These are phyloP conservation scores for Cacoxenus indagator DNA, from an alignment of 2,888 invertebrate species.

Conservation along the genomic window DNA sequence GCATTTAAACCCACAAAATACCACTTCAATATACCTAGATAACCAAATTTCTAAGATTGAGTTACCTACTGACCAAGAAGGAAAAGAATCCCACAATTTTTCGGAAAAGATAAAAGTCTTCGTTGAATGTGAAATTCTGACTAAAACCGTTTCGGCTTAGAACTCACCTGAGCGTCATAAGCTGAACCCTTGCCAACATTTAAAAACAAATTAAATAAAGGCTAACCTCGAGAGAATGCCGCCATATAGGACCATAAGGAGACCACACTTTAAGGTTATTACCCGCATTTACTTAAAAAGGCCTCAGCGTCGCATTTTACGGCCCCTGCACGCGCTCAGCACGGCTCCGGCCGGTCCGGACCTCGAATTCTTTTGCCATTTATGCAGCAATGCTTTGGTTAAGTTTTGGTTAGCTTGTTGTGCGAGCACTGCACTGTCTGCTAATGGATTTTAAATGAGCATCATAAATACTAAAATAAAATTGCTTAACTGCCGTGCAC, in stretches of 20 bases:
- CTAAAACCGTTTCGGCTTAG: background rate
- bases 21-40: too few species aligned
- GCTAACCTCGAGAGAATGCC: constrained; percentile 7
- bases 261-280: constrained; percentile 9
- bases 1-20: too few species aligned
- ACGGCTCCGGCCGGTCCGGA: background rate
- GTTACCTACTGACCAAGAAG: too few species aligned
- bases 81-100: too few species aligned
- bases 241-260: background rate
- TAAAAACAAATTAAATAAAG: constrained; percentile 13
- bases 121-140: background rate
- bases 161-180: background rate
- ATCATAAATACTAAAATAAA: constrained; percentile 66
- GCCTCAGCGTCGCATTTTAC: background rate
- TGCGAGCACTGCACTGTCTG: constrained; percentile 46
- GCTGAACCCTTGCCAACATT: background rate
- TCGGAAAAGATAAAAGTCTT: too few species aligned
- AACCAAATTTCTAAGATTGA: too few species aligned
- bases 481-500: constrained; percentile 39
- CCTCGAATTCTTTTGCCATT: background rate
- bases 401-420: constrained; percentile 36
- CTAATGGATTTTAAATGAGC: constrained; percentile 70
- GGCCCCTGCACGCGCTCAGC: too few species aligned
- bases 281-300: background rate
- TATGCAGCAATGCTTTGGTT: background rate